Evolutionary conservation across 2,888 invertebrate species (phyloP), one percentile per base, ranked within the genome.

Genomic region (Theristus sp.): DNA sequence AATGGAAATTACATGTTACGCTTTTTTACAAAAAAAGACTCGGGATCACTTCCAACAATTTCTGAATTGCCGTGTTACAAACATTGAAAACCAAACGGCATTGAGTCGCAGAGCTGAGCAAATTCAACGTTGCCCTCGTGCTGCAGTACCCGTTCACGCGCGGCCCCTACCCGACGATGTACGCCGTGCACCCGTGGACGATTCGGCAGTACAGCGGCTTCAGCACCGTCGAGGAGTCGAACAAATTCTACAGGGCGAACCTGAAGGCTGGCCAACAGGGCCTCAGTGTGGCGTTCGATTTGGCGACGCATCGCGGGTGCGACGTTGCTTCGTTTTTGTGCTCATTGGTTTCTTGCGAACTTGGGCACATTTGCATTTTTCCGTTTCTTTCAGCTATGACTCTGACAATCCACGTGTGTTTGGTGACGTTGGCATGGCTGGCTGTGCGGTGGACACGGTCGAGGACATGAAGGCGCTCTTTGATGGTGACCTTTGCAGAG

Each of bases 381-480:
- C 38, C 17, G 17, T 38, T 13, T 38, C 53, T 66, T 69, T 2
- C 65, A 78, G 78, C 1, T 81, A 81, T 68, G 81, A 81, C 69
- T 80, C 80, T 1, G 81, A 81, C 69, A 80, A 81, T 66, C 75
- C 76, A 1, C 73, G 81, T 62, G 81, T 81, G 2, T 71, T 71
- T 61, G 81, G 81, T 20, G 81, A 81, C 70, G 81, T 82, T 25
- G 81, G 81, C 13, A 81, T 81, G 81, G 81, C 81, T 29, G 81
- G 81, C 26, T 81, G 82, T 49, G 81, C 81, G n/a, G 81, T 81
- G 58, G 81, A 81, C 67, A 76, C 78, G 2, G 78, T 80, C 6
- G 81, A 81, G 65, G 81, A 82, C 67, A 81, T 79, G 75, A 80
- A 80, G 68, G 74, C 71, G 29, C 69, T 49, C 13, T 49, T 49